Evolutionary conservation across 2,797 vertebrate species (phyloP), one percentile per base, ranked within the genome.

Genomic region (Microctenopoma stevenorrisi): DNA sequence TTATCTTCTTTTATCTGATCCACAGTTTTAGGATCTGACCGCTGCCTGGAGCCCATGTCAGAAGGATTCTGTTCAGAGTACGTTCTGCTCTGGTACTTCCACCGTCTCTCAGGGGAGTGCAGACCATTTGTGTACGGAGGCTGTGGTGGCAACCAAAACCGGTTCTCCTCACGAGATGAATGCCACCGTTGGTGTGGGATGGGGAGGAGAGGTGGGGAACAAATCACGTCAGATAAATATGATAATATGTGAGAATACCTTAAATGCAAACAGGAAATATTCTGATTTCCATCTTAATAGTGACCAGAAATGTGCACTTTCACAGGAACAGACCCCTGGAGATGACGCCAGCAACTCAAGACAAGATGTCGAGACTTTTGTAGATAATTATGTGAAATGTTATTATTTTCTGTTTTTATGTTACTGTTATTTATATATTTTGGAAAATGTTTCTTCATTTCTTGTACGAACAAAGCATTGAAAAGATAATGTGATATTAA

Each of bases 41-140:
- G 42, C n/a, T 97, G 96, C 79, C 65, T 86, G 65, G 93, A 94
- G 80, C 93, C 94, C 0, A 95, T 96, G 95, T 92, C 93, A 0
- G 96, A 97, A 72, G 96, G 96, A 2, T 76, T 84, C 76, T 97
- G 96, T 74, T 90, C 65, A 1, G 93, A 82, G 1, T 96, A 95
- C 7, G 30, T 73, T 1, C 90, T 97, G 76, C 91, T 94, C 76
- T 97, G 96, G 96, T 97, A 96, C 82, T 96, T 95, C 84, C 95
- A 96, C 15, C 4, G 3, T 0, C 69, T 33, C 52, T 88, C 87
- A 0, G 85, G 90, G 0, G 76, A 91, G 15, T 97, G 96, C 86
- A 81, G 95, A 38, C 96, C 96, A 0, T 97, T 97, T 71, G 67
- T 97, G 42, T 97, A 93, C 0, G 92, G 96, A 1, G 96, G 96